A percentile compares a stretch with the other conserved stretches of the same genome.
These are phyloP conservation scores for Cassiopea xamachana DNA, from an alignment of 30 jellyfish, hydroid and myxozoan species.

Conservation along the genomic window DNA sequence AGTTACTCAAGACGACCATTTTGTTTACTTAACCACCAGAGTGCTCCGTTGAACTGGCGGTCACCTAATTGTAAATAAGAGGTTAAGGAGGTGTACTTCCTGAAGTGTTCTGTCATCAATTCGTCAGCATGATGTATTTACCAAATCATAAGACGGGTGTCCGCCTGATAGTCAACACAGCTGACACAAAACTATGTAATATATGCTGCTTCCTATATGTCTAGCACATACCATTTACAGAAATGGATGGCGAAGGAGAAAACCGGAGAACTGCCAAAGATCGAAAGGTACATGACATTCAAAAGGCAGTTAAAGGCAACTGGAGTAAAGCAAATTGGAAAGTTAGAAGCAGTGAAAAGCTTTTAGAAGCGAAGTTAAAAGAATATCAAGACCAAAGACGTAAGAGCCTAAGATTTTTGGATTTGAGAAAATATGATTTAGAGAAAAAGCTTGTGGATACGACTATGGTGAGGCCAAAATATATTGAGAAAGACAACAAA, in stretches of 20 bases:
- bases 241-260: background rate
- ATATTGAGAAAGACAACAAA: background rate
- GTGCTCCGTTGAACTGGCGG: background rate
- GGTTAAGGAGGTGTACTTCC: conserved; percentile 9
- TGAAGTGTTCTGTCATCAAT: conserved; percentile 1
- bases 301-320: conserved; percentile 32
- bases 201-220: no score
- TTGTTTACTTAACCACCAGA: background rate
- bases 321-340: conserved; percentile 43
- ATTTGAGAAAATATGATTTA: conserved; percentile 18
- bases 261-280: background rate
- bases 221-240: background rate
- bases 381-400: conserved; percentile 28
- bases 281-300: conserved; percentile 11
- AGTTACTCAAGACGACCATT: no score
- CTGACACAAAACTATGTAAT: no score
- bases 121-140: background rate
- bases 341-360: conserved; percentile 14
- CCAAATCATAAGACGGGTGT: background rate
- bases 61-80: background rate
- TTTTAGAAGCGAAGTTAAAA: conserved; percentile 27
- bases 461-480: background rate
- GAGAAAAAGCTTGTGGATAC: conserved; percentile 6
- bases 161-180: background rate
- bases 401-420: conserved; percentile 17